phyloP scores from a whole-genome alignment of 2,888 invertebrate genomes.

The Germaria angustata region DNA sequence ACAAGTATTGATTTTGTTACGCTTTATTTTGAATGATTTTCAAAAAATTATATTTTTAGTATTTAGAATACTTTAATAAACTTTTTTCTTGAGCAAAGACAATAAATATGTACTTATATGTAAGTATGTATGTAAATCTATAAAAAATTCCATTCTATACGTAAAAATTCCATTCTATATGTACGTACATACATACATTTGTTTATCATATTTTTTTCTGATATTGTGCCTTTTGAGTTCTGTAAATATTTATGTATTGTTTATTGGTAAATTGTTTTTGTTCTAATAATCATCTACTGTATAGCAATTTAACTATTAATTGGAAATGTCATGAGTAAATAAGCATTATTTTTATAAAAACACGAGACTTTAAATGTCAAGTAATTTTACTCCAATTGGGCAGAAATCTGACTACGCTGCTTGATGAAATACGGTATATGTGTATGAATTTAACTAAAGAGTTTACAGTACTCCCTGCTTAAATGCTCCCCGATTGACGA shows the following conservation, averaged over 20 bases:
- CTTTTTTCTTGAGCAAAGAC: constrained; percentile 10
- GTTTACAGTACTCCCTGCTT: too few species aligned
- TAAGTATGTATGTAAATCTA: too few species aligned
- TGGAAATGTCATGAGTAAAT: constrained; percentile 45
- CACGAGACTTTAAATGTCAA: constrained; percentile 8
- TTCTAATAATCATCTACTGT: constrained; percentile 42
- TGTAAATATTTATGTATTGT: constrained; percentile 39
- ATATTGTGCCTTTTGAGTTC: constrained; percentile 1
- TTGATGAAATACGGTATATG: too few species aligned
- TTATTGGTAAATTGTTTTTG: constrained; percentile 28
- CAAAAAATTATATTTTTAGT: constrained; percentile 9
- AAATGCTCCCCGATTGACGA: too few species aligned
- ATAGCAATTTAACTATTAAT: constrained; percentile 37
- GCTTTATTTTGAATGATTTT: neutral
- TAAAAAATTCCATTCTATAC: too few species aligned
- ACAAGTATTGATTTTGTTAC: neutral
- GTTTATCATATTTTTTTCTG: neutral
- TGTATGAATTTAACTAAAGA: too few species aligned
- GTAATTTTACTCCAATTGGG: neutral
- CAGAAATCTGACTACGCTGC: neutral
- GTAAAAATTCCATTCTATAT: constrained; percentile 17
- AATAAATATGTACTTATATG: too few species aligned
- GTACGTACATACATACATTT: too few species aligned
- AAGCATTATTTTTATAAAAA: neutral
- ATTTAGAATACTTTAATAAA: constrained; percentile 9